Evolutionary conservation across 1,140 invertebrate species (phyloP).

Genomic region (Diachasma alloeum): DNA sequence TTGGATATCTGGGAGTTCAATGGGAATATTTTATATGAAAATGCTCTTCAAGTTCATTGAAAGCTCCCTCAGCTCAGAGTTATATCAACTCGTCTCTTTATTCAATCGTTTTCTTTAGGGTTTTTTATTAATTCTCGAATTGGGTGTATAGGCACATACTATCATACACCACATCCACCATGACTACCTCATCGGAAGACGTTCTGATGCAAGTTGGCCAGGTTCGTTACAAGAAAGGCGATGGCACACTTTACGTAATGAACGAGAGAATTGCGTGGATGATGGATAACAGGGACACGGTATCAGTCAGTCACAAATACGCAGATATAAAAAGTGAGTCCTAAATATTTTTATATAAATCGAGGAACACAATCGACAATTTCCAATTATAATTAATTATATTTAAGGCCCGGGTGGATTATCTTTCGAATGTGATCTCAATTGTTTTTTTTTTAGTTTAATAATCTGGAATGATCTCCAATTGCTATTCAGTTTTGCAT

Average conservation of each 20-base stretch:
- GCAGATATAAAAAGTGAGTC: constrained; percentile 93
- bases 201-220: constrained; percentile 90
- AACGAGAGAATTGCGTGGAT: constrained; percentile 95
- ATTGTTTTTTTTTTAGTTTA: too few relatives aligned
- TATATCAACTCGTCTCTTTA: background rate
- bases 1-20: too few relatives aligned
- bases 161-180: constrained; percentile 57
- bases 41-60: too few relatives aligned
- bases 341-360: background rate
- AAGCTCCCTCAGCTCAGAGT: too few relatives aligned
- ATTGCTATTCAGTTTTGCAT: too few relatives aligned
- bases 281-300: constrained; percentile 89
- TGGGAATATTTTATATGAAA: too few relatives aligned
- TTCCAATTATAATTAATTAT: too few relatives aligned
- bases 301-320: constrained; percentile 92
- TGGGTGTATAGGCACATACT: constrained; percentile 37
- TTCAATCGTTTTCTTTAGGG: constrained; percentile 15
- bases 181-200: constrained; percentile 90
- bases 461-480: too few relatives aligned
- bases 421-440: too few relatives aligned
- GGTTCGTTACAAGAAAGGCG: constrained; percentile 95
- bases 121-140: constrained; percentile 28
- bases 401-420: too few relatives aligned
- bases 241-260: constrained; percentile 96
- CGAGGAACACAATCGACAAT: too few relatives aligned